A percentile compares a stretch with the other conserved stretches of the same genome.
Evolutionary conservation across 2,797 vertebrate genomes (phyloP).

Genomic region (Takifugu ocellatus): DNA sequence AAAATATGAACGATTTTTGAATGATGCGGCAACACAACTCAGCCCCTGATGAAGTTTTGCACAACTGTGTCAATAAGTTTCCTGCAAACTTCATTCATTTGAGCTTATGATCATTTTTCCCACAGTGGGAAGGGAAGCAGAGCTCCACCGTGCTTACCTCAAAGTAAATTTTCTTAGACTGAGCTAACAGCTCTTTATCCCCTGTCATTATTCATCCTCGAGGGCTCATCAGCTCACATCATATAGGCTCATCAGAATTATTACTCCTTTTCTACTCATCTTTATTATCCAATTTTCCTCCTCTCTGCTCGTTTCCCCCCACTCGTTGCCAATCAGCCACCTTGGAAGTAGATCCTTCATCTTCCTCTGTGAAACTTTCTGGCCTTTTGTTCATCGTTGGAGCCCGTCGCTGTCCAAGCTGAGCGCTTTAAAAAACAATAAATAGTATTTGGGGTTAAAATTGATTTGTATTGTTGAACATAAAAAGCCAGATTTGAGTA

Average conservation of each 20-base stretch:
- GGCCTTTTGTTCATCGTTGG: constrained; percentile 14
- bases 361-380: constrained; percentile 37
- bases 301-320: constrained; percentile 40
- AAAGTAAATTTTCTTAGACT: constrained; percentile 43
- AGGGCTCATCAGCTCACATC: constrained; percentile 64
- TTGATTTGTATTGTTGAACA: constrained; percentile 2
- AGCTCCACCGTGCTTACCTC: constrained; percentile 20
- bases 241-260: constrained; percentile 64
- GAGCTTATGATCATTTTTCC: background rate
- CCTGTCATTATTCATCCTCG: constrained; percentile 59
- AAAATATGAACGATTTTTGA: constrained; percentile 44
- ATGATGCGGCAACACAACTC: constrained; percentile 26
- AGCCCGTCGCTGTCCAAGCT: background rate
- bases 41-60: constrained; percentile 11
- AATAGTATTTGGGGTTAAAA: background rate
- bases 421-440: background rate
- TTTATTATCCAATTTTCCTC: constrained; percentile 66
- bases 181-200: constrained; percentile 42
- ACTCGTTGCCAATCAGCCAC: constrained; percentile 60
- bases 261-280: constrained; percentile 64
- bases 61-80: constrained; percentile 10
- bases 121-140: background rate
- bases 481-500: constrained; percentile 28
- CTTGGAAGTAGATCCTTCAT: constrained; percentile 45
- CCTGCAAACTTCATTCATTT: constrained; percentile 13